Conservation (phyloP, 2,888 invertebrate genomes). For the Sialis fuliginosa region DNA sequence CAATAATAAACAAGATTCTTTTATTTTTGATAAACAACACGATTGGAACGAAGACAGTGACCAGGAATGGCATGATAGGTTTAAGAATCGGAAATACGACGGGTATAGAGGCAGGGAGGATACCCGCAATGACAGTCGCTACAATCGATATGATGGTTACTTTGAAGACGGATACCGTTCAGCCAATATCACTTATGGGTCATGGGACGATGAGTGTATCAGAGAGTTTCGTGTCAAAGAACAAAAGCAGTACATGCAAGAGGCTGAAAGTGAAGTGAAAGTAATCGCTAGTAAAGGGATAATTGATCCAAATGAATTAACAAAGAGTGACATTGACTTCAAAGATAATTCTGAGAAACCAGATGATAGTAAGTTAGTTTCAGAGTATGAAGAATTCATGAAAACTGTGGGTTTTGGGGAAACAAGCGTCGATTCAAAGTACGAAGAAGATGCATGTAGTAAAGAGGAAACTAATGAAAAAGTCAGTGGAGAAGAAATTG, state of each 20-base stretch:
- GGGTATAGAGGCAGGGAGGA: constrained; percentile 10
- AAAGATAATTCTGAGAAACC: background rate
- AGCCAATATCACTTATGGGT: no score
- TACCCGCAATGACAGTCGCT: constrained; percentile 10
- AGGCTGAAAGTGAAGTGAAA: constrained; percentile 5
- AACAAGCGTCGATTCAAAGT: constrained; percentile 8
- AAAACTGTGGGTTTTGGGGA: constrained; percentile 28
- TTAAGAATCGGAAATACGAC: constrained; percentile 13
- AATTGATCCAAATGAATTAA: background rate
- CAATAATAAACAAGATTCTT: no score
- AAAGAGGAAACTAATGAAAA: constrained; percentile 2
- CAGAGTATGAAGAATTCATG: constrained; percentile 39
- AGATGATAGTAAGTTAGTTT: constrained; percentile 19
- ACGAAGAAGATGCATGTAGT: background rate
- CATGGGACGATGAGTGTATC: background rate
- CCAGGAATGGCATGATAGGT: background rate
- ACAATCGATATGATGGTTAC: constrained; percentile 5
- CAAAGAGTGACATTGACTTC: background rate
- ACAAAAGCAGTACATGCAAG: background rate
- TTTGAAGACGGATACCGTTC: background rate
- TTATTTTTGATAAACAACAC: no score
- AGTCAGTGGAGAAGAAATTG: background rate
- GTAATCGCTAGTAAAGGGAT: background rate
- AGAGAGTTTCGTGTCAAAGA: background rate
- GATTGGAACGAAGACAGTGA: no score